These are phyloP conservation scores for Saccopteryx leptura DNA, from an alignment of 2,113 vertebrate genomes.

Conservation along the genomic window DNA sequence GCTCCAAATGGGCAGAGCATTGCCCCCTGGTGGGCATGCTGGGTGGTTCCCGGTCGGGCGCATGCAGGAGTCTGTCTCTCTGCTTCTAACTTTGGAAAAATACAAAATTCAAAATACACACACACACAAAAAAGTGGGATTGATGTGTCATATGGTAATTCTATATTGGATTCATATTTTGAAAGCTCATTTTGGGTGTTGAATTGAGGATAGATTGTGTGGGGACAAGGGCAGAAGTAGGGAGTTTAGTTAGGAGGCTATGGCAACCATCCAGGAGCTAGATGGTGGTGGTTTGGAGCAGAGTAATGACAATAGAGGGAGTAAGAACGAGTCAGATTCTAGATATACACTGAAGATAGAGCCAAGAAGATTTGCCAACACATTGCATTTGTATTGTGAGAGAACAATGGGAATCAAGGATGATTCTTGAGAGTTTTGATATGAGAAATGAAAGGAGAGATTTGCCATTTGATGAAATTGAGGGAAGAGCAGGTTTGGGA, in stretches of 20 bases:
- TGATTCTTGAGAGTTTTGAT: constrained; percentile 20
- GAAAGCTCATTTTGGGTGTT: constrained; percentile 51
- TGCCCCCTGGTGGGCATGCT: too few species aligned
- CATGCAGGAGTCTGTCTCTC: too few species aligned
- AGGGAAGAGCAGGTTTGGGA: neutral
- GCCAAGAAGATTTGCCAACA: constrained; percentile 17
- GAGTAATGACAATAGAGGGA: neutral
- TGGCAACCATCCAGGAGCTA: neutral
- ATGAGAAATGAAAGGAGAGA: constrained; percentile 17
- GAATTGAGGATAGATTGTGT: neutral
- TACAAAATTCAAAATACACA: too few species aligned
- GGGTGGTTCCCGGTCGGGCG: too few species aligned
- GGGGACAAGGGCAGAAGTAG: neutral
- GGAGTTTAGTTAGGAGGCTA: neutral
- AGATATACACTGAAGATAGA: constrained; percentile 2
- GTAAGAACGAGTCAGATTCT: neutral
- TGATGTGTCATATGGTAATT: constrained; percentile 44
- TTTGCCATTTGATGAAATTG: neutral
- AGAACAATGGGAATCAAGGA: neutral
- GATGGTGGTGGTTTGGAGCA: neutral
- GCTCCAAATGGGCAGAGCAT: too few species aligned
- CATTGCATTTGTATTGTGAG: neutral
- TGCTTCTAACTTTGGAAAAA: too few species aligned
- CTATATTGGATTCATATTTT: constrained; percentile 53
- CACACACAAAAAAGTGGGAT: neutral